Evolutionary conservation across 2,113 vertebrate species (phyloP).

Genomic region (Lonchura striata): DNA sequence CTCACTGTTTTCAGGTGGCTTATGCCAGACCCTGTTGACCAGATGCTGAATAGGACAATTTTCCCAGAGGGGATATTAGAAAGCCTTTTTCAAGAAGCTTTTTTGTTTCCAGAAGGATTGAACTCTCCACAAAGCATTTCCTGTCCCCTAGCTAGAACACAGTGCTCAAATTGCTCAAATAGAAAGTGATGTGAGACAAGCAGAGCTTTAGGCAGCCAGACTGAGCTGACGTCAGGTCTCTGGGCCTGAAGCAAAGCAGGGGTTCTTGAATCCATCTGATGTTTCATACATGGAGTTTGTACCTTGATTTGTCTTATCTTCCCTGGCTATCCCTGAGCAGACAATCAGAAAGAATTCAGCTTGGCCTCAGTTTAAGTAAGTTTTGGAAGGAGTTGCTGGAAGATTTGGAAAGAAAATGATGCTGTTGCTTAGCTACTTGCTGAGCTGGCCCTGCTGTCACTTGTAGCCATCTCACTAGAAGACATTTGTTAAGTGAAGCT

Average conservation of each 20-base stretch:
- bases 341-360: not conserved
- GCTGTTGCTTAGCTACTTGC: slow-evolving; percentile 3
- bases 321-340: not conserved
- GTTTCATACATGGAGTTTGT: not conserved
- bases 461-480: not conserved
- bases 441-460: not conserved
- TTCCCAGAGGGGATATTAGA: not conserved
- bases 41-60: not conserved
- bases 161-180: not conserved
- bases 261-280: not conserved
- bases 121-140: not conserved
- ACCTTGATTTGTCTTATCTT: slow-evolving; percentile 14
- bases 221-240: not conserved
- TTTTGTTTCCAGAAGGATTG: not conserved
- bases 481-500: slow-evolving; percentile 3
- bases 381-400: slow-evolving; percentile 38
- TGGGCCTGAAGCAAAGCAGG: not conserved
- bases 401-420: slow-evolving; percentile 22
- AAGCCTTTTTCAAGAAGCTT: not conserved
- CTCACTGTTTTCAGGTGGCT: not conserved
- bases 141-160: not conserved
- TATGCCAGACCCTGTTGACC: not conserved
- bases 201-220: not conserved
- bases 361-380: slow-evolving; percentile 1
- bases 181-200: not conserved